Evolutionary conservation across 2,888 invertebrate species (phyloP).

Genomic region (Tipula lateralis): DNA sequence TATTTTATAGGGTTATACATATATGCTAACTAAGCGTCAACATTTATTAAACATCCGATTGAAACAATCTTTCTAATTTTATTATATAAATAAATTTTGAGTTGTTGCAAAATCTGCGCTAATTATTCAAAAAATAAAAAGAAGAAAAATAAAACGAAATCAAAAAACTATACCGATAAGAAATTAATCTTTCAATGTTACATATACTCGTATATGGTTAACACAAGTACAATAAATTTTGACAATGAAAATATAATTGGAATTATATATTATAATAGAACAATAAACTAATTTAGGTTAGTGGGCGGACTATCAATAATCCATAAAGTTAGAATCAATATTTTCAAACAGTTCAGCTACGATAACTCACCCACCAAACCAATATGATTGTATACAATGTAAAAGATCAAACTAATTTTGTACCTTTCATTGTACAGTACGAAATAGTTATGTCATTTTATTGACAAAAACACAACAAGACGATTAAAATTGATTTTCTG

Average conservation of each 20-base stretch:
- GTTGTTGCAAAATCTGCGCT: not conserved
- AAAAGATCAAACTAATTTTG: not conserved
- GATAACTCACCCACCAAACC: not conserved
- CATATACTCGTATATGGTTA: too few species aligned
- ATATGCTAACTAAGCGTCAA: not conserved
- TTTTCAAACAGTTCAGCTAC: not conserved
- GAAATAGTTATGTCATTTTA: not conserved
- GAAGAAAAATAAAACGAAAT: too few species aligned
- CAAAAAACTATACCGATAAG: not conserved
- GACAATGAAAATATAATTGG: not conserved
- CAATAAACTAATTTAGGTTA: not conserved
- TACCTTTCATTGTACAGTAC: not conserved
- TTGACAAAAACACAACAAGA: not conserved
- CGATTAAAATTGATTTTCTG: not conserved
- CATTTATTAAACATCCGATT: not conserved
- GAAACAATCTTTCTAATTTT: not conserved
- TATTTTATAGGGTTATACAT: not conserved
- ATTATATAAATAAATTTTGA: not conserved
- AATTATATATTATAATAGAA: not conserved
- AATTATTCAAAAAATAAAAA: not conserved
- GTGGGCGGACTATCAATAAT: not conserved
- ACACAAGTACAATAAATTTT: not conserved
- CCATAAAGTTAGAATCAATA: not conserved
- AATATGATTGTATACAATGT: not conserved
- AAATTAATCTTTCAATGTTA: constrained; percentile 11